phyloP scores from a whole-genome alignment of 2,113 vertebrate genomes.

The Coptodon bakossiorum region DNA sequence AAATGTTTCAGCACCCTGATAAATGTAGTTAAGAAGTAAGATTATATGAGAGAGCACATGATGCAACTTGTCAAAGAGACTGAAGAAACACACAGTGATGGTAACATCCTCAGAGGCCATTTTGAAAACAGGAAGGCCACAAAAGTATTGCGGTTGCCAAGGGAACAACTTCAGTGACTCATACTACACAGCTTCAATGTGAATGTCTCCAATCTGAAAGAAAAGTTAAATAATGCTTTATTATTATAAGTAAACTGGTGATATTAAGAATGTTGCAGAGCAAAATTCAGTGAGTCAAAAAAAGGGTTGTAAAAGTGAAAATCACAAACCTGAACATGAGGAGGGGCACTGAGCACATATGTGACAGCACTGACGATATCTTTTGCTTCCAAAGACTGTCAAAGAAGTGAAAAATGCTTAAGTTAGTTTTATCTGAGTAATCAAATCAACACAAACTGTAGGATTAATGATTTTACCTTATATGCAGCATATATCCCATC shows the following conservation, averaged over 20 bases:
- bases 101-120: not conserved
- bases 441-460: not conserved
- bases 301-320: not conserved
- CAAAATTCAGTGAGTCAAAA: not conserved
- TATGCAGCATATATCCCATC: not conserved
- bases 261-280: not conserved
- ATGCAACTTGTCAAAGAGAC: not conserved
- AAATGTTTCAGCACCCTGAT: not conserved
- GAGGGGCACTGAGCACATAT: not conserved
- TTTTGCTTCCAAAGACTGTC: not conserved
- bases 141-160: not conserved
- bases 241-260: not conserved
- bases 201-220: conserved; percentile 82
- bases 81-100: not conserved
- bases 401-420: not conserved
- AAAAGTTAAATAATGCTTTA: not conserved
- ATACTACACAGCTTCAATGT: conserved; percentile 82
- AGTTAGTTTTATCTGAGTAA: not conserved
- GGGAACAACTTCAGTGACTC: not conserved
- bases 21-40: not conserved
- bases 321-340: not conserved
- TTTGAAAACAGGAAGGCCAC: not conserved
- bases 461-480: conserved; percentile 1
- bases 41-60: not conserved
- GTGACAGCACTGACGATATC: not conserved